Evolutionary conservation across 2,113 vertebrate species (phyloP), one percentile per base, ranked within the genome.

Genomic region (Chloropsis hardwickii): DNA sequence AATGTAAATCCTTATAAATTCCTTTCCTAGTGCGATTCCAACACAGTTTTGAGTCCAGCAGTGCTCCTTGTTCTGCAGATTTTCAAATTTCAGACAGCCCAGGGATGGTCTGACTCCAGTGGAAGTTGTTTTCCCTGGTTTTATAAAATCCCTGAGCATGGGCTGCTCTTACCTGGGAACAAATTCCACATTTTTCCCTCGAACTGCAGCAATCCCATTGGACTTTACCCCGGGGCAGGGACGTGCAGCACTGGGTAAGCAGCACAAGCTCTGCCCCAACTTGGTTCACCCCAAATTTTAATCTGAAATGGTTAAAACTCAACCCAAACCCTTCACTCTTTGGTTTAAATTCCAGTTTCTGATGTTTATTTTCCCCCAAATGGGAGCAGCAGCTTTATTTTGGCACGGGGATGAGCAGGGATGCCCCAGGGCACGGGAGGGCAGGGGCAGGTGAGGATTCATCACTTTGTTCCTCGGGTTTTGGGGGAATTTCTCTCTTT

Each of bases 61-160:
- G 25, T 1, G 24, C 70, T 53, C 25, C 39, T 74, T 29, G 5
- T 12, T 37, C 40, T 2, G 1, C 10, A 15, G 31, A 6, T 69
- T 42, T 54, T n/a, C 54, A 15, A 47, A 27, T 69, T 48, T 61
- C 40, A 35, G 15, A 13, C 12, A 5, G 17, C 40, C 54, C 62
- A 33, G 56, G 71, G 62, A 9, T 28, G 56, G 35, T 48, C 56
- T 77, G 48, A 20, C 12, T 56, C 40, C 18, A 4, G 22, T 33
- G 27, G 19, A 11, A 45, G 33, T 60, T 14, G 11, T 61, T 69
- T 74, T 81, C 24, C n/a, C 17, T 42, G 47, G 14, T 47, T 89
- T 69, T 69, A 9, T 31, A 22, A 40, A 35, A 76, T n/a, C 39
- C 16, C n/a, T 0, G 0, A 44, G 44, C 22, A 0, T 28, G 35